Conservation (phyloP, 1,140 invertebrate genomes). For the Drosophila ohnishii region DNA sequence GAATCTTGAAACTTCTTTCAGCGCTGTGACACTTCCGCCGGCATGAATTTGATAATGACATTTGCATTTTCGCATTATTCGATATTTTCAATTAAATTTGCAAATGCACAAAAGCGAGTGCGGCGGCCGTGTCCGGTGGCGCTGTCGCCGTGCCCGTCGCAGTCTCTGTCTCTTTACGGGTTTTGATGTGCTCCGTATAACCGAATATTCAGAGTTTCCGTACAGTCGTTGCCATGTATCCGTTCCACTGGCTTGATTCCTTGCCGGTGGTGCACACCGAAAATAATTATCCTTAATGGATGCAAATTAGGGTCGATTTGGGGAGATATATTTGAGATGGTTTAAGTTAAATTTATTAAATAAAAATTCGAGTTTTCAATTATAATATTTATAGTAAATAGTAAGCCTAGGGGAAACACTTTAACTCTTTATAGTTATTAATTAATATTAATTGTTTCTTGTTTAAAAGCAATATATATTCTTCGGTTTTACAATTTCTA, state of each 20-base stretch:
- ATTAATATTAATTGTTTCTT: neutral
- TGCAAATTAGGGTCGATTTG: neutral
- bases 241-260: constrained; percentile 9
- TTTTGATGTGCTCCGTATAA: constrained; percentile 8
- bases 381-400: too few relatives aligned
- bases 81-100: constrained; percentile 55
- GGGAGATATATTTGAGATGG: neutral
- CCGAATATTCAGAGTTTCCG: constrained; percentile 10
- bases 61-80: constrained; percentile 58
- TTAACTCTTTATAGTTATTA: too few relatives aligned
- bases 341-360: neutral
- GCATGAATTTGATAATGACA: constrained; percentile 59
- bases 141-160: neutral
- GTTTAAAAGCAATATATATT: too few relatives aligned
- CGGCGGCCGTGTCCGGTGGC: constrained; percentile 3
- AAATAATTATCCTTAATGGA: neutral
- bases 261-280: constrained; percentile 8
- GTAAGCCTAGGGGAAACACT: too few relatives aligned
- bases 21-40: constrained; percentile 35
- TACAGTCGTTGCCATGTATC: constrained; percentile 5
- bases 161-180: neutral
- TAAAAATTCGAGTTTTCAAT: rapidly evolving
- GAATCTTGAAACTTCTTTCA: constrained; percentile 52
- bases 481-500: rapidly evolving
- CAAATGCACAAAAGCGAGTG: constrained; percentile 21